phyloP scores from a whole-genome alignment of 2,888 invertebrate species.

The Shargacucullia verbasci region DNA sequence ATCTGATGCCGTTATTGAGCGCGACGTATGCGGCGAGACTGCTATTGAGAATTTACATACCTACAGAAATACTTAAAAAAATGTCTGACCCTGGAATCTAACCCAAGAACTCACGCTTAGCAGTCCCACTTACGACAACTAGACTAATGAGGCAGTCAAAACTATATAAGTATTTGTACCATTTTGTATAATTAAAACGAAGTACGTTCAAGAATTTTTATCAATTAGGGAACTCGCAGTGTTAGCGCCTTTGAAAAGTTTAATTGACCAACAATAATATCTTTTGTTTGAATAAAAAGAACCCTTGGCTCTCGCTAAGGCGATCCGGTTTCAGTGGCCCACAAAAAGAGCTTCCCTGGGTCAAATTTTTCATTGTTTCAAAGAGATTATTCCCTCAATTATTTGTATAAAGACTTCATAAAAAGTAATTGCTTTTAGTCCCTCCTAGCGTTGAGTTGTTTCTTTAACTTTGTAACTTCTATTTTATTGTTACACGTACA shows the following conservation, averaged over 20 bases:
- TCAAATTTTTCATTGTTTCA: slow-evolving; percentile 68
- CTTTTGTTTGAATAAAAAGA: slow-evolving; percentile 70
- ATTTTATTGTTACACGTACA: background rate
- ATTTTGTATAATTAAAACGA: slow-evolving; percentile 18
- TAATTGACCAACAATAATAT: slow-evolving; percentile 78
- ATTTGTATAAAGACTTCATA: slow-evolving; percentile 58
- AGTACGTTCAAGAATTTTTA: slow-evolving; percentile 35
- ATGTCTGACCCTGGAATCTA: too few relatives aligned
- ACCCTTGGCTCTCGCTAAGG: slow-evolving; percentile 57
- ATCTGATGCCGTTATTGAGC: too few relatives aligned
- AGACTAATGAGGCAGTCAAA: too few relatives aligned
- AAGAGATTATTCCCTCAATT: slow-evolving; percentile 69
- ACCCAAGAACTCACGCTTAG: too few relatives aligned
- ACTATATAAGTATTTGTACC: background rate
- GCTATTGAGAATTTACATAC: too few relatives aligned
- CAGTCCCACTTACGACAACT: too few relatives aligned
- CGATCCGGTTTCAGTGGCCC: slow-evolving; percentile 55
- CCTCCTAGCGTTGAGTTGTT: slow-evolving; percentile 18
- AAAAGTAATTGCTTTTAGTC: slow-evolving; percentile 51
- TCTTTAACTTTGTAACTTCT: background rate
- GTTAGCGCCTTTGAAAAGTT: slow-evolving; percentile 72
- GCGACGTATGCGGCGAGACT: too few relatives aligned
- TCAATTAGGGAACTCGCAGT: slow-evolving; percentile 56
- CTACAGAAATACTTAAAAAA: too few relatives aligned
- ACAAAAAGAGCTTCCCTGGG: slow-evolving; percentile 55